Evolutionary conservation across 2,113 vertebrate genomes (phyloP).

Genomic region (Otocyon megalotis): DNA sequence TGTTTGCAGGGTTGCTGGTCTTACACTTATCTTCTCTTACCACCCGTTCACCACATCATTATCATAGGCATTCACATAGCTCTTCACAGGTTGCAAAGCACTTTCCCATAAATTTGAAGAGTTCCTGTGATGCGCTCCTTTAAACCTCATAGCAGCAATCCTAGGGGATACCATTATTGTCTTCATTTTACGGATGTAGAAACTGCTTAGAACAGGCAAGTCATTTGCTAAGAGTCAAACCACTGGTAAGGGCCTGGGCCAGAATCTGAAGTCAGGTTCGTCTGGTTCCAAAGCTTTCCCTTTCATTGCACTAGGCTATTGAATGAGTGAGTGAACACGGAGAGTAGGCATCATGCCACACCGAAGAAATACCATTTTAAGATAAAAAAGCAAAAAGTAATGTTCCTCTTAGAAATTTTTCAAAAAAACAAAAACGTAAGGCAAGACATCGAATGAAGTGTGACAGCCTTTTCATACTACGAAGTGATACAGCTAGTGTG

Average conservation of each 20-base stretch:
- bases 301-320: neutral
- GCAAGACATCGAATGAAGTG: neutral
- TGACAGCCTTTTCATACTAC: neutral
- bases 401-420: conserved; percentile 10
- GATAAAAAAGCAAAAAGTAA: neutral
- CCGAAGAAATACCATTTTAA: conserved; percentile 2
- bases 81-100: conserved; percentile 45
- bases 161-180: conserved; percentile 1
- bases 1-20: conserved; percentile 31
- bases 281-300: conserved; percentile 40
- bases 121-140: neutral
- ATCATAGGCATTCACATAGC: neutral
- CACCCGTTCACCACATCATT: neutral
- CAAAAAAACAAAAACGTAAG: neutral
- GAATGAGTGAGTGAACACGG: neutral
- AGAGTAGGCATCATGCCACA: neutral
- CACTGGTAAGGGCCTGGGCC: neutral
- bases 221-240: neutral
- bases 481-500: neutral
- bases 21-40: conserved; percentile 20
- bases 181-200: conserved; percentile 11
- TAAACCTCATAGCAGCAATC: neutral
- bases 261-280: neutral
- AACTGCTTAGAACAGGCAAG: neutral
- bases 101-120: conserved; percentile 39